Conservation (phyloP, 2,888 invertebrate genomes). For the Drosophila multiciliata region DNA sequence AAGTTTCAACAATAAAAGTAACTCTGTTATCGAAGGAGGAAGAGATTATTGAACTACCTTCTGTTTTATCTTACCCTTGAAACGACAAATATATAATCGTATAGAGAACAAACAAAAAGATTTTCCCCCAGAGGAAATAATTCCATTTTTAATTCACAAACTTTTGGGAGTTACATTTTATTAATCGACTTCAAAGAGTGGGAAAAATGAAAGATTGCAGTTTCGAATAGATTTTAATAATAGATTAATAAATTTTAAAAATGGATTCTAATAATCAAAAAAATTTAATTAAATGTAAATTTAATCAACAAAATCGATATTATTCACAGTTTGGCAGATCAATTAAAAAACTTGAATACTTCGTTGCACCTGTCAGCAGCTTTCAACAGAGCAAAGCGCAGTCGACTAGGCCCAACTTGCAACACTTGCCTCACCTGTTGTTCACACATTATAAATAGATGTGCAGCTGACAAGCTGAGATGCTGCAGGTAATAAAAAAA, state of each 20-base stretch:
- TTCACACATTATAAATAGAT: neutral
- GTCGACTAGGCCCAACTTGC: neutral
- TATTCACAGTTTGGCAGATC: neutral
- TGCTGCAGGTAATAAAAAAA: constrained; percentile 22
- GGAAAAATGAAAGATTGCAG: too few relatives aligned
- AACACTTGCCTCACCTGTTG: neutral
- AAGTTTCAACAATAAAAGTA: neutral
- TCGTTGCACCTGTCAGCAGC: neutral
- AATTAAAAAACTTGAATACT: neutral
- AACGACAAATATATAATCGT: too few relatives aligned
- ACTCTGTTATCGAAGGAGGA: neutral
- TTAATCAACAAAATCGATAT: neutral
- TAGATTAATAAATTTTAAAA: neutral
- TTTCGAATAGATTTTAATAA: too few relatives aligned
- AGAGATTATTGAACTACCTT: neutral
- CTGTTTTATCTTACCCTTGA: neutral
- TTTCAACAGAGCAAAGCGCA: neutral
- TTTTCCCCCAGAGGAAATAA: too few relatives aligned
- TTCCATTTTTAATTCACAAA: too few relatives aligned
- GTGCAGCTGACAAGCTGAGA: neutral
- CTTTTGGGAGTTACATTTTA: too few relatives aligned
- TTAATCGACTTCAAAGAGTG: too few relatives aligned
- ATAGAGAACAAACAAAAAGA: too few relatives aligned
- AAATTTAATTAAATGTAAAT: neutral
- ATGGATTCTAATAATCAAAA: neutral